Evolutionary conservation across 2,113 vertebrate species (phyloP).

Genomic region (Ceuthmochares aereus): DNA sequence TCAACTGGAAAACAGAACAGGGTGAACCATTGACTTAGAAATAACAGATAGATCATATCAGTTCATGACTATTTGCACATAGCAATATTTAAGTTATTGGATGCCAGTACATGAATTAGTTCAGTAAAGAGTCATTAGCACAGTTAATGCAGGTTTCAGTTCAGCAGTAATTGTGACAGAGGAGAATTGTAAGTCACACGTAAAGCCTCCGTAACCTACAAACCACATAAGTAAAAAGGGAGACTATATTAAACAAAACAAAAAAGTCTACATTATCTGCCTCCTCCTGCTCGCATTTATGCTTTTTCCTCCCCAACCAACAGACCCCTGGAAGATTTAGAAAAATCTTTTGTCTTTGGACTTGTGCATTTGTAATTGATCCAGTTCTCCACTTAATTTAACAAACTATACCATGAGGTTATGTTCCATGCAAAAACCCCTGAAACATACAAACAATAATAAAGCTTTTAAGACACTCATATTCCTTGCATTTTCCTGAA

Average conservation of each 20-base stretch:
- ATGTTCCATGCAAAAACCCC: background rate
- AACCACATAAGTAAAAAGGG: background rate
- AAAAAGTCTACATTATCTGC: background rate
- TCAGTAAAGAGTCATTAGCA: background rate
- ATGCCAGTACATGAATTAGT: conserved; percentile 17
- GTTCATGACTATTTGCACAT: conserved; percentile 28
- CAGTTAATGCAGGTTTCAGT: background rate
- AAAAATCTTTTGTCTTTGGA: background rate
- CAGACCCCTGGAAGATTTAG: background rate
- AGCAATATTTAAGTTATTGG: background rate
- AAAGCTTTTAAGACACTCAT: background rate
- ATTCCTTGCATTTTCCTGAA: background rate
- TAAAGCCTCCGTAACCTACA: background rate
- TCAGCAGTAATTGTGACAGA: background rate
- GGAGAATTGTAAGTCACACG: background rate
- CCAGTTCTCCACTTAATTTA: background rate
- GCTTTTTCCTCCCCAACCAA: background rate
- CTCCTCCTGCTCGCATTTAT: background rate
- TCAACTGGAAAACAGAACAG: background rate
- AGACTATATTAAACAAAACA: background rate
- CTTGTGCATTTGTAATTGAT: background rate
- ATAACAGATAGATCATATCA: background rate
- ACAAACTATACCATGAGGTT: background rate
- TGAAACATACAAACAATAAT: background rate
- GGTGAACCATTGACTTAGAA: background rate